These are phyloP conservation scores for Platerodrilus igneus DNA, from an alignment of 2,888 invertebrate genomes.

Conservation along the genomic window DNA sequence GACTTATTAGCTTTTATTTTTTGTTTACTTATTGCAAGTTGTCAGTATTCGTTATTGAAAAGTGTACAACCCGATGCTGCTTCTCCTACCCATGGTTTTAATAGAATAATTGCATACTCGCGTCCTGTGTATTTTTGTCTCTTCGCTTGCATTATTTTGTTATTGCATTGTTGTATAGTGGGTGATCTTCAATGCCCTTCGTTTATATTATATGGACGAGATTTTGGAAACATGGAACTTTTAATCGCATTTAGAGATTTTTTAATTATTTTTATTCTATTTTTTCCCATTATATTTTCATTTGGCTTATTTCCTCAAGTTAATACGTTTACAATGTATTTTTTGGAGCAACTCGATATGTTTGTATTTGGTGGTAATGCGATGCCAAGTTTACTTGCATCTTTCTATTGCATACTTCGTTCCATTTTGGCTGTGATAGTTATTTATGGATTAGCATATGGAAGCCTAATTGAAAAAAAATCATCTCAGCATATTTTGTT, in stretches of 20 bases:
- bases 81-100: constrained; percentile 97
- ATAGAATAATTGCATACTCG: constrained; percentile 89
- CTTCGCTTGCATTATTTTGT: constrained; percentile 54
- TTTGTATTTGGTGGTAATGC: constrained; percentile 87
- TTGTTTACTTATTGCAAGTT: constrained; percentile 96
- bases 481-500: constrained; percentile 88
- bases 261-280: constrained; percentile 73
- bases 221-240: constrained; percentile 57
- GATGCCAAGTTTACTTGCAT: constrained; percentile 75
- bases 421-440: constrained; percentile 75
- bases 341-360: constrained; percentile 93
- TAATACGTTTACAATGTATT: constrained; percentile 93
- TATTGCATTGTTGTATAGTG: constrained; percentile 38
- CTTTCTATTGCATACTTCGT: constrained; percentile 75
- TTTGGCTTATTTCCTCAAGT: constrained; percentile 95
- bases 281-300: constrained; percentile 92
- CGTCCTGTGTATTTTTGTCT: constrained; percentile 91
- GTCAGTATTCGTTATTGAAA: constrained; percentile 94
- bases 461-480: constrained; percentile 77
- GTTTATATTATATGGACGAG: constrained; percentile 47
- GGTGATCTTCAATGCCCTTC: constrained; percentile 36
- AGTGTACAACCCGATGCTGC: constrained; percentile 99
- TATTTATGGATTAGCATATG: constrained; percentile 83
- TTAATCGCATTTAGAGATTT: constrained; percentile 67
- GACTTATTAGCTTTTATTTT: constrained; percentile 92